Evolutionary conservation across 2,797 vertebrate species (phyloP), one percentile per base, ranked within the genome.

Genomic region (Erethizon dorsatum): DNA sequence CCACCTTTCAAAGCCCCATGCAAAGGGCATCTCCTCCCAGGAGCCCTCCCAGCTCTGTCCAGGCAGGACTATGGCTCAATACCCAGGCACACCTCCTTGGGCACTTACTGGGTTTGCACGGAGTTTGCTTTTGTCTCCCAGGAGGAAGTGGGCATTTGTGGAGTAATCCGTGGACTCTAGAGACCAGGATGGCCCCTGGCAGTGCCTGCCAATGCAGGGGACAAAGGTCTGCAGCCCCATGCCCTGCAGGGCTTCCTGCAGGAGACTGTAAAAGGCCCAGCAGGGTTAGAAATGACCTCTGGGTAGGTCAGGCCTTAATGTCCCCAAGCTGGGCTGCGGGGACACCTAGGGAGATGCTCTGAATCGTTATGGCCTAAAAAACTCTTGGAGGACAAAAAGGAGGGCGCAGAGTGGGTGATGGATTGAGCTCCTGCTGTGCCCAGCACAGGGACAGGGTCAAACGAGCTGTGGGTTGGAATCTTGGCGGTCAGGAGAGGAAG

Each of bases 71-170:
- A 0, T 1, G 20, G 37, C 41, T 14, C 41, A 6, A 24, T 26
- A 47, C 71, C 65, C 4, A 1, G 2, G 1, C 2, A 18, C 4
- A 2, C 67, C 5, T 22, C 41, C 47, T 52, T 2, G 33, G n/a
- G 59, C 13, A 8, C 67, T 88, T 17, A 28, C 22, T 37, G 2
- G 0, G 2, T 52, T 17, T 54, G 41, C 9, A 0, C 1, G 41
- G 67, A 54, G 41, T 52, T 59, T 65, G 12, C 22, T 82, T 28
- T 52, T 73, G 56, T n/a, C 63, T 61, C 45, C 67, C 5, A 13
- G 56, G 83, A 84, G 77, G 65, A 56, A 47, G 13, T 22, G 67
- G n/a, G 37, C 24, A 0, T 47, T n/a, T 56, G 26, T 45, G 1
- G n/a, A 26, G 65, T 77, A 41, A 61, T 78, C 28, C 77, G 54